These are phyloP conservation scores for Platysternon megacephalum DNA, from an alignment of 2,113 vertebrate species.

Conservation along the genomic window DNA sequence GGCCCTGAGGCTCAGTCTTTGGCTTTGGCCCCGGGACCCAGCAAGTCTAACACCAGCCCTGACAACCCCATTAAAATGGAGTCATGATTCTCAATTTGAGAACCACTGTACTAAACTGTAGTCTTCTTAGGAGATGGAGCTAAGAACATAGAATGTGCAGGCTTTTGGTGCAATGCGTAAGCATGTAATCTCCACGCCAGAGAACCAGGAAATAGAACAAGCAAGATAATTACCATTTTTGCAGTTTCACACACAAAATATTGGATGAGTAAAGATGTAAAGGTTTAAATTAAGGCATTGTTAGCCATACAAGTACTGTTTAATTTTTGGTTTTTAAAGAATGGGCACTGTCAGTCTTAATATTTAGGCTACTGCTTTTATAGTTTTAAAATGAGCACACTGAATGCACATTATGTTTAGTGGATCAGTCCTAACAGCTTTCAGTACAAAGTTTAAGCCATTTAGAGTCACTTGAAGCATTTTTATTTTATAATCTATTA, in stretches of 20 bases:
- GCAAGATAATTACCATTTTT: neutral
- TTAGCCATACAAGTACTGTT: neutral
- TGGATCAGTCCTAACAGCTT: neutral
- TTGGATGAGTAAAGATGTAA: neutral
- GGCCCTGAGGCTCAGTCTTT: no score
- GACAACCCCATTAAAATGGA: no score
- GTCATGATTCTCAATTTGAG: no score
- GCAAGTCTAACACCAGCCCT: no score
- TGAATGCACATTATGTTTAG: neutral
- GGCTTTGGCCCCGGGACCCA: no score
- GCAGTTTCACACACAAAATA: neutral
- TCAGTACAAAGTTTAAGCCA: neutral
- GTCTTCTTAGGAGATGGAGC: constrained; percentile 20
- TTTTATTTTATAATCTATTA: neutral
- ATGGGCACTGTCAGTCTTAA: neutral
- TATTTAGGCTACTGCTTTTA: neutral
- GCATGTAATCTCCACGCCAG: neutral
- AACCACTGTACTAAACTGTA: neutral
- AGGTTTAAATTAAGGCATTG: rapidly evolving
- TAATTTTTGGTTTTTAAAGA: neutral
- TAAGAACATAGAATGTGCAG: neutral
- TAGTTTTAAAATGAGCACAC: constrained; percentile 5
- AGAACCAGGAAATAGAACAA: neutral
- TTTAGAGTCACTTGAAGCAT: neutral
- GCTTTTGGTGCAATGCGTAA: constrained; percentile 10